Base-by-base conservation (phyloP, 1,140 invertebrate genomes). In the Bombus confusus region DNA sequence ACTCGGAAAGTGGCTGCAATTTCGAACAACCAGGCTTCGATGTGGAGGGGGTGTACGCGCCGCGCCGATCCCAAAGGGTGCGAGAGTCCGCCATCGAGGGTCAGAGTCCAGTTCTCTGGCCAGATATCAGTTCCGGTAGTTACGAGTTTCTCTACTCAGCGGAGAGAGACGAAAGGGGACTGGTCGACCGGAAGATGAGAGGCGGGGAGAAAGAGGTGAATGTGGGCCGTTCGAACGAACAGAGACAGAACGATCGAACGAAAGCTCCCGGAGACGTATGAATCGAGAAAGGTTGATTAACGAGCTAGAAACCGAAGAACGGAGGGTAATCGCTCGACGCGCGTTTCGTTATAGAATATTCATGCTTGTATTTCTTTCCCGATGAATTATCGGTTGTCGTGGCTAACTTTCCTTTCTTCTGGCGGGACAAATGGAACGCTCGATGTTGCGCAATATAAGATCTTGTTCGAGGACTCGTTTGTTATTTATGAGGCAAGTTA, bases 1-100 rank as follows among this genome's bases (percentile, higher is more conserved):
- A 81, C 86, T 86, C 9, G 72, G 86, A 90, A 90, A 91, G 89
- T 83, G 88, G 83, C 79, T 90, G 83, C 80, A 88, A 87, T 91
- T 90, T 87, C 89, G 69, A 85, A 76, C 74, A 75, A 78, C 37
- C 18, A 12, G 18, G 9, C 15, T 47, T 69, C 25, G 3, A 34
- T 1, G 34, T 1, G 6, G 15, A 0, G 12, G 8, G 18, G 28
- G 9, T 66, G 57, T 64, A n/a, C 43, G n/a, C 25, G n/a, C 66
- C 47, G 34, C 78, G 25, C 28, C 57, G 47, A 74, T 73, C 80
- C 80, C 62, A 43, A n/a, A 74, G 62, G 73, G 84, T 31, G 64
- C 47, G 47, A 76, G 72, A 59, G 39, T 28, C 82, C 12, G 64
- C 28, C 64, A 25, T 37, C 25, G 74, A 37, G 15, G 74, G 22